phyloP scores from a whole-genome alignment of 1,140 invertebrate species.

The Chionoecetes opilio region DNA sequence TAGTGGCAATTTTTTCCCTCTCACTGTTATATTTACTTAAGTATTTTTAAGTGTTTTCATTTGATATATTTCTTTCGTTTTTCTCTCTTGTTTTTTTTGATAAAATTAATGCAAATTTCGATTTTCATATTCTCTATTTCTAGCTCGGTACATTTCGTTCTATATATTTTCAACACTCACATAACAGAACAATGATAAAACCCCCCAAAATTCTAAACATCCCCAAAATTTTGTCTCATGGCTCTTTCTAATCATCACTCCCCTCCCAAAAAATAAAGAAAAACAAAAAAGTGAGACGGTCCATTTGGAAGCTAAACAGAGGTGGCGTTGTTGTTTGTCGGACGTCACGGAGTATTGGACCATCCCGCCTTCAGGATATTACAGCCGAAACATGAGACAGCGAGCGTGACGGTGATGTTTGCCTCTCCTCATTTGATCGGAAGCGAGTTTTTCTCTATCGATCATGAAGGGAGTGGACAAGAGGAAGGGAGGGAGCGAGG shows the following conservation, averaged over 20 bases:
- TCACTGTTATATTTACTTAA: too few species aligned
- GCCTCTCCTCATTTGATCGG: conserved; percentile 76
- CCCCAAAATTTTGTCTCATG: neutral
- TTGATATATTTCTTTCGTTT: too few species aligned
- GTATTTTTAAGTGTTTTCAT: too few species aligned
- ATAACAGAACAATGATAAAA: too few species aligned
- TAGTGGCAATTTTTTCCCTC: neutral
- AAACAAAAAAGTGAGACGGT: neutral
- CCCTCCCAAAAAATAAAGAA: neutral
- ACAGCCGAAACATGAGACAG: conserved; percentile 75
- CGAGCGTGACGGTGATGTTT: conserved; percentile 73
- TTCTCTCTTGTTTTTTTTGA: too few species aligned
- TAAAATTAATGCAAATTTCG: too few species aligned
- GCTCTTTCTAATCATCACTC: neutral
- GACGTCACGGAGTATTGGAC: conserved; percentile 52
- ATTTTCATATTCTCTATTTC: too few species aligned
- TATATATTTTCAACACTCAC: too few species aligned
- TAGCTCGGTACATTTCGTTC: too few species aligned
- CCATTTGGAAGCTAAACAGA: conserved; percentile 57
- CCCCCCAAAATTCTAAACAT: too few species aligned
- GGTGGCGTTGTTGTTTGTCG: conserved; percentile 35
- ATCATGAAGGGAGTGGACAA: conserved; percentile 50
- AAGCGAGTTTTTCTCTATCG: conserved; percentile 76
- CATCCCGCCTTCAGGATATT: conserved; percentile 67
- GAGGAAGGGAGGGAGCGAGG: neutral